Evolutionary conservation across 2,888 invertebrate species (phyloP), one percentile per base, ranked within the genome.

Genomic region (Acronicta alni): DNA sequence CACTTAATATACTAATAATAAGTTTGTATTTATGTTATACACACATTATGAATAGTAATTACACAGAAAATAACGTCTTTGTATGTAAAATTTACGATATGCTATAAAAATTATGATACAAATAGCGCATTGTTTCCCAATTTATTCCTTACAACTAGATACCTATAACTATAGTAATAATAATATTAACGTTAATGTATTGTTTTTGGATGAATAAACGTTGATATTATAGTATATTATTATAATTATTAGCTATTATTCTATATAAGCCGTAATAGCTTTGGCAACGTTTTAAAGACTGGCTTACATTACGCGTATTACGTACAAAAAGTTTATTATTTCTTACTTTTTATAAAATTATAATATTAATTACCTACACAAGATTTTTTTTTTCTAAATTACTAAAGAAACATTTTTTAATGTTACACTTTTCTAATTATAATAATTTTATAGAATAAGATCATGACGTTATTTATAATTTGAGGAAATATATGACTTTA

Each of bases 61-160:
- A 72, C 60, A 67, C 44, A 61, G 65, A 70, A 64, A 68, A 60
- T 72, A 57, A 66, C 51, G 59, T 70, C 38, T 58, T 69, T 65
- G 60, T 53, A 71, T 68, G 62, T 75, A 76, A 67, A 74, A 75
- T 79, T 85, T 83, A 87, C 82, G 87, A 90, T 89, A 89, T 89
- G 89, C 85, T 90, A 90, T 80, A 84, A 82, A 78, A 78, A 79
- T 85, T 90, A 89, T 87, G 72, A 82, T 92, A 92, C 88, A 92
- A 88, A 85, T 91, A 93, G 93, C 93, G 93, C 80, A 90, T 93
- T 92, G 91, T 93, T 93, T 93, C 93, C 93, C 93, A 82, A 89
- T 88, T 87, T 87, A 75, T 80, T 77, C 79, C 77, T 83, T 70
- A 75, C 45, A 35, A 55, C 59, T 70, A 79, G 51, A 59, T 65